Conservation (phyloP, 2,797 vertebrate genomes). For the Paramormyrops hopkinsi region DNA sequence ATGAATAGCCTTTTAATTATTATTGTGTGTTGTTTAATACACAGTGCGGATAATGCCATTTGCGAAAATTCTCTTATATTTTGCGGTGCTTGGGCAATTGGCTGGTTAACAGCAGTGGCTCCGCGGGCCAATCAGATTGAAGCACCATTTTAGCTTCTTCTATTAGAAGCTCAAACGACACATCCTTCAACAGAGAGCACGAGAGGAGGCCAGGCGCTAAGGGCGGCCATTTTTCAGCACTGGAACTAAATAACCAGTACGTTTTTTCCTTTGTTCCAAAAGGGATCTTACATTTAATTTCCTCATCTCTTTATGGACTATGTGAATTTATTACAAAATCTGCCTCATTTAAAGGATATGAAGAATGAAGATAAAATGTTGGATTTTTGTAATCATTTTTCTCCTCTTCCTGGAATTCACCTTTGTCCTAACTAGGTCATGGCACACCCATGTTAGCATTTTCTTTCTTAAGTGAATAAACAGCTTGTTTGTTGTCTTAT, state of each 20-base stretch:
- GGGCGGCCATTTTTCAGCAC: slow-evolving; percentile 93
- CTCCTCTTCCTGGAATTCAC: slow-evolving; percentile 87
- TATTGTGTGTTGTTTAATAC: slow-evolving; percentile 23
- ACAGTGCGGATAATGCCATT: slow-evolving; percentile 33
- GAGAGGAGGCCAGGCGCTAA: slow-evolving; percentile 78
- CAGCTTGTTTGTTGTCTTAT: slow-evolving; percentile 56
- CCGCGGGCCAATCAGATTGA: slow-evolving; percentile 81
- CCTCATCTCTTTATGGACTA: slow-evolving; percentile 78
- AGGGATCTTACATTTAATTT: slow-evolving; percentile 88
- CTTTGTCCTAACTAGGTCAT: slow-evolving; percentile 99
- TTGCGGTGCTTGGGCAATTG: slow-evolving; percentile 79
- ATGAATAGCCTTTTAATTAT: slow-evolving; percentile 18
- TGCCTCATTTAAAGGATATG: slow-evolving; percentile 82
- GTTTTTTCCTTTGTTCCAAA: slow-evolving; percentile 91
- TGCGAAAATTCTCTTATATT: slow-evolving; percentile 51
- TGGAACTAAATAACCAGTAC: slow-evolving; percentile 93
- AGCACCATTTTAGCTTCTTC: slow-evolving; percentile 74
- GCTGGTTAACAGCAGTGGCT: slow-evolving; percentile 79
- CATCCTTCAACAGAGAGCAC: slow-evolving; percentile 87
- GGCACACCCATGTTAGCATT: slow-evolving; percentile 92
- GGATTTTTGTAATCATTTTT: slow-evolving; percentile 60
- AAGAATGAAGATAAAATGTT: slow-evolving; percentile 89
- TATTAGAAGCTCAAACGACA: slow-evolving; percentile 87
- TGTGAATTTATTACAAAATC: slow-evolving; percentile 77
- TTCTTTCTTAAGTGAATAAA: slow-evolving; percentile 84